Percentiles rank a stretch among this genome's conserved stretches.
Conservation (phyloP, 1,140 invertebrate genomes). For the Trissolcus basalis region DNA sequence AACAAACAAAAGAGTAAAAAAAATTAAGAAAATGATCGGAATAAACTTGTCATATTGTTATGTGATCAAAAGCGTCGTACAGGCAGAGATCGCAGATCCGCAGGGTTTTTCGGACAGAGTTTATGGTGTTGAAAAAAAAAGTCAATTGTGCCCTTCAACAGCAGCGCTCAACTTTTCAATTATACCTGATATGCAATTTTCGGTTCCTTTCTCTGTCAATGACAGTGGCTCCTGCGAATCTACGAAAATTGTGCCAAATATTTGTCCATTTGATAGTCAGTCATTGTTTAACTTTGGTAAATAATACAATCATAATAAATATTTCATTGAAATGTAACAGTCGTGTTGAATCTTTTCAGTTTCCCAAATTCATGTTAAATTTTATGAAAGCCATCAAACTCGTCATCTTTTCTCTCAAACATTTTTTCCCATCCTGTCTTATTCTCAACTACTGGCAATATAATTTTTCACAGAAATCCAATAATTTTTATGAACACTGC, state of each 20-base stretch:
- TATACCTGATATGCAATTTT: not conserved
- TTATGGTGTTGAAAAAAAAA: not conserved
- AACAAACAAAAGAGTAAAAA: not conserved
- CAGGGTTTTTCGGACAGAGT: constrained; percentile 9
- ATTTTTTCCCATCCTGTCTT: too few species aligned
- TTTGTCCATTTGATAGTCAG: constrained; percentile 57
- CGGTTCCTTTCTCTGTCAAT: not conserved
- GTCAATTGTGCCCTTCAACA: not conserved
- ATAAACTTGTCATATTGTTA: constrained; percentile 66
- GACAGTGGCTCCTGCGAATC: constrained; percentile 40
- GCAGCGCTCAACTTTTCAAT: constrained; percentile 39
- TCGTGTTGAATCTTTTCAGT: constrained; percentile 1
- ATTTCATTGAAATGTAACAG: constrained; percentile 67
- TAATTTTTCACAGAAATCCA: too few species aligned
- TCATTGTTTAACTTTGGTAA: constrained; percentile 58
- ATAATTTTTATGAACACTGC: too few species aligned
- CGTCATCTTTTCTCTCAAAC: too few species aligned
- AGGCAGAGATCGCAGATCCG: constrained; percentile 13
- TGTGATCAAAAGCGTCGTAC: constrained; percentile 67
- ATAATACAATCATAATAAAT: constrained; percentile 68
- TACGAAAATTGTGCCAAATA: constrained; percentile 51
- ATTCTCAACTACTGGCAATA: too few species aligned
- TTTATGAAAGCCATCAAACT: too few species aligned
- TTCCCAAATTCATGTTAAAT: not conserved
- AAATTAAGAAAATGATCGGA: constrained; percentile 22